Percentiles rank a stretch among this genome's conserved stretches.
phyloP scores from a whole-genome alignment of 2,797 vertebrate genomes.

The Carcharodon carcharias region DNA sequence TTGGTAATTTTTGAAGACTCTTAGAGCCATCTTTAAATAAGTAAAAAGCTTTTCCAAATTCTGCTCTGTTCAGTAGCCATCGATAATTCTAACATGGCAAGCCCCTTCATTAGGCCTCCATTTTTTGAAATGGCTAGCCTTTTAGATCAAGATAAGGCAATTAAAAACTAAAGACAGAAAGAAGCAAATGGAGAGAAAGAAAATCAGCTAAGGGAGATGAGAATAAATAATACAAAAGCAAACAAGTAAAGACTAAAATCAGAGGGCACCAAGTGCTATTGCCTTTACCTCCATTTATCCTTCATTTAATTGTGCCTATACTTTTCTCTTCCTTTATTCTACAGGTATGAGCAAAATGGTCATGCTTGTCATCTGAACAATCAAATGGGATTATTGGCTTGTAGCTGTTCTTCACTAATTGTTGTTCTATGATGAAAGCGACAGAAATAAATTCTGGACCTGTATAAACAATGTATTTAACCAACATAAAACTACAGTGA shows the following conservation, averaged over 20 bases:
- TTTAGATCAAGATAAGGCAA: background rate
- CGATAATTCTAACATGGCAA: background rate
- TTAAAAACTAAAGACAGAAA: background rate
- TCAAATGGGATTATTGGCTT: background rate
- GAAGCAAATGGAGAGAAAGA: background rate
- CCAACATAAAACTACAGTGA: background rate
- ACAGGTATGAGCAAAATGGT: background rate
- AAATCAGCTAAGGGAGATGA: background rate
- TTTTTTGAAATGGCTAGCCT: background rate
- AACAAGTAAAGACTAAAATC: background rate
- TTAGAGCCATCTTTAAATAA: background rate
- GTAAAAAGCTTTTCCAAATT: background rate
- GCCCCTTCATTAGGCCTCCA: background rate
- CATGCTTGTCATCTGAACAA: background rate
- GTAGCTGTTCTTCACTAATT: background rate
- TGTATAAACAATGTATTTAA: background rate
- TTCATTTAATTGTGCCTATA: background rate
- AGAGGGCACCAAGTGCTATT: background rate
- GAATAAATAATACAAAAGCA: background rate
- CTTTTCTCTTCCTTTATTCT: background rate
- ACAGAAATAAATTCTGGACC: background rate
- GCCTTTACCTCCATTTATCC: background rate
- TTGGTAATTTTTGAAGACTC: background rate
- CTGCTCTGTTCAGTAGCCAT: background rate
- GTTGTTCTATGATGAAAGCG: background rate